Conservation (phyloP, 2,888 invertebrate species). For the Adelphocoris suturalis region DNA sequence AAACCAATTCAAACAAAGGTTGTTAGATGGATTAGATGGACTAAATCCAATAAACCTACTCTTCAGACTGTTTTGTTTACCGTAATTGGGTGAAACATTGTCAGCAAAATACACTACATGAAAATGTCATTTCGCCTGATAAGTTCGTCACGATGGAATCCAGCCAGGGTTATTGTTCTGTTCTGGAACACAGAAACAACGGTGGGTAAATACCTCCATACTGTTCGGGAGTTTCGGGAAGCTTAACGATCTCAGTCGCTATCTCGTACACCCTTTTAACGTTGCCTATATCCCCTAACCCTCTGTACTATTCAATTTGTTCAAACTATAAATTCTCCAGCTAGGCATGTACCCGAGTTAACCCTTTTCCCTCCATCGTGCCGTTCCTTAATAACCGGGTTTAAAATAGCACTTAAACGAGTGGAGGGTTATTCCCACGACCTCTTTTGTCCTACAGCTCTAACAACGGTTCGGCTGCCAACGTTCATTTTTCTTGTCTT, state of each 20-base stretch:
- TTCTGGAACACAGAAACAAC: neutral
- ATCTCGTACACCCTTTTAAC: conserved; percentile 22
- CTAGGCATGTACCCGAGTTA: neutral
- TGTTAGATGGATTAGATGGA: too few relatives aligned
- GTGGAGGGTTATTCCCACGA: neutral
- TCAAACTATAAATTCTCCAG: conserved; percentile 23
- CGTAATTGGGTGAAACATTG: too few relatives aligned
- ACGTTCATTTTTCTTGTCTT: neutral
- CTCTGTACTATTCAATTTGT: conserved; percentile 4
- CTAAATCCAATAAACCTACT: too few relatives aligned
- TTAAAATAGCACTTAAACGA: conserved; percentile 2
- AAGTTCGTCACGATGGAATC: too few relatives aligned
- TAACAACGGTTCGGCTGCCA: neutral
- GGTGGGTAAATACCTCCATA: neutral
- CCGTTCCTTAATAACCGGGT: conserved; percentile 11
- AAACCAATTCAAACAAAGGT: too few relatives aligned
- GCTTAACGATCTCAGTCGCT: conserved; percentile 16
- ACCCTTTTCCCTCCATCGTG: neutral
- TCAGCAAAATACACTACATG: too few relatives aligned
- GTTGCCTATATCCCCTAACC: neutral
- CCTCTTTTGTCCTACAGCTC: neutral
- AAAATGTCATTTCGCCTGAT: too few relatives aligned
- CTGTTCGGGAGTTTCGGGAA: neutral
- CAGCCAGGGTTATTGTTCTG: too few relatives aligned
- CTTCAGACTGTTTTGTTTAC: too few relatives aligned